Base-by-base conservation (phyloP, 2,797 vertebrate genomes). In the Anas acuta region DNA sequence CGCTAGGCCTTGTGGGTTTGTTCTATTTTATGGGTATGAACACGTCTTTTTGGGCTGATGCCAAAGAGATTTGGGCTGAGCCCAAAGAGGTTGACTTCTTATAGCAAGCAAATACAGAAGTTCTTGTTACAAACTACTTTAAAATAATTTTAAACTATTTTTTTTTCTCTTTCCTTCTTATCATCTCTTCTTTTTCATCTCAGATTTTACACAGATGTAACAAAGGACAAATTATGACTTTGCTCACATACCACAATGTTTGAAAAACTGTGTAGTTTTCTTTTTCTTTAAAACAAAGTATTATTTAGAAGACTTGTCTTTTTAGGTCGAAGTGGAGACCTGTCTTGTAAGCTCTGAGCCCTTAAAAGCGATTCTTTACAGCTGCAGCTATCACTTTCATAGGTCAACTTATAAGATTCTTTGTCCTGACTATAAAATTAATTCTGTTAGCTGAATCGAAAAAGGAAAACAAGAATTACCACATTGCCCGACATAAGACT, bases 121-220 rank as follows among this genome's bases (percentile, higher is more conserved):
- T 7, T 4, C 1, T 28, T 15, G 3, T 6, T 33, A 23, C 0
- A 7, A 66, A 18, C 30, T 21, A 65, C 49, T 84, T 75, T 7
- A 51, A 78, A 30, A 70, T 9, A 6, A 37, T 25, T 25, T 13
- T 6, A 22, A 88, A n/a, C 4, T 13, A 6, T 9, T 92, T 86
- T 82, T 41, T 85, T 78, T 71, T 45, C n/a, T n/a, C 6, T 89
- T 86, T 82, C 45, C 19, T 81, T 85, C 84, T 61, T 51, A 22
- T 43, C 39, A 13, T 65, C 39, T 43, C 32, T 28, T 64, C 43
- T 41, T 65, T 65, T 65, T 69, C 20, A 17, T 23, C 35, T 80
- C 39, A 51, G 58, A 58, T 4, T 70, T 13, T 25, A 51, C 9
- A 5, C 32, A 16, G 25, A 60, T 39, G 14, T 2, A 56, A 53